Percentiles rank a stretch among this genome's conserved stretches.
Conservation (phyloP, 1,140 invertebrate species). For the Calosoma granatense region DNA sequence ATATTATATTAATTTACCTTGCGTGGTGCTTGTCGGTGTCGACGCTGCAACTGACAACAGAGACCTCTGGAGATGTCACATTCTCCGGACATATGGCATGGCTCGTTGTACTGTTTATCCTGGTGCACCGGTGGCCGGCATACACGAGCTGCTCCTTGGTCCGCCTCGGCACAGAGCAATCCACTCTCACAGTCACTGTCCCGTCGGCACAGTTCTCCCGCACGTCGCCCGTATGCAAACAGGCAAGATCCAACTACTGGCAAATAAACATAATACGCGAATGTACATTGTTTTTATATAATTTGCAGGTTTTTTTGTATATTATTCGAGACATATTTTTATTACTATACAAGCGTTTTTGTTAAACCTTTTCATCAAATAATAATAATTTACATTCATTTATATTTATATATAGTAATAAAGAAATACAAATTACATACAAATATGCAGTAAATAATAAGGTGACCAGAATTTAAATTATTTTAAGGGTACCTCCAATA, state of each 20-base stretch:
- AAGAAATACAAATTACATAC: too few relatives aligned
- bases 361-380: too few relatives aligned
- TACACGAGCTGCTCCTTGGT: conserved; percentile 42
- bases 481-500: too few relatives aligned
- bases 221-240: conserved; percentile 58
- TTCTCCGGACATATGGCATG: conserved; percentile 71
- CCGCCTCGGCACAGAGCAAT: conserved; percentile 52
- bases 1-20: conserved; percentile 61
- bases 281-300: too few relatives aligned
- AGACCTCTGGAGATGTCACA: conserved; percentile 76
- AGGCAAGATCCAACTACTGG: conserved; percentile 58
- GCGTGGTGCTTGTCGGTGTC: conserved; percentile 71
- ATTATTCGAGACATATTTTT: too few relatives aligned
- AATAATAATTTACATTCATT: too few relatives aligned
- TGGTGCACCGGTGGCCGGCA: conserved; percentile 65
- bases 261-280: conserved; percentile 27
- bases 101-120: conserved; percentile 75
- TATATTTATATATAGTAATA: too few relatives aligned
- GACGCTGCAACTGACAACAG: conserved; percentile 77
- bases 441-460: too few relatives aligned
- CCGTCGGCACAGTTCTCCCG: conserved; percentile 60
- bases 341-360: too few relatives aligned
- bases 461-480: too few relatives aligned
- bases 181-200: conserved; percentile 68
- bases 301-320: too few relatives aligned